Evolutionary conservation across 2,888 invertebrate species (phyloP), one percentile per base, ranked within the genome.

Genomic region (Lithophane ornitopus): DNA sequence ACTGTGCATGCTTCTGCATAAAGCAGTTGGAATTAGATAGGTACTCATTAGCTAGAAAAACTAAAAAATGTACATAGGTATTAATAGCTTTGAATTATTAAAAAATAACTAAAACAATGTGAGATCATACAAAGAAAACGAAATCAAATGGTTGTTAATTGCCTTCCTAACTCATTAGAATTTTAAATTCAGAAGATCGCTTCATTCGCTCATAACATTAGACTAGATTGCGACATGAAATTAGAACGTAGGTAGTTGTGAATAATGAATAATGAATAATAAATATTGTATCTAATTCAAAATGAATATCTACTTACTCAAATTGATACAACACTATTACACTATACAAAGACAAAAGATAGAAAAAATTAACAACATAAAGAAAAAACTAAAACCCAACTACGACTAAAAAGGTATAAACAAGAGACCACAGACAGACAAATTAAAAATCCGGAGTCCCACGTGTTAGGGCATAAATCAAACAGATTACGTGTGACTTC

Each of bases 151-250:
- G 2, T 19, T 16, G 7, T 49, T 46, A 39, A 72, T 72, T 26
- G 28, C 3, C n/a, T n/a, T n/a, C n/a, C 41, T 22, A n/a, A 39
- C 44, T 76, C 16, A 79, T 54, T 70, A 39, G 26, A 70, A 46
- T 79, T 79, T 79, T 28, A 70, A 61, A 76, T 76, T n/a, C 11
- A 41, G 26, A 49, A 46, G 28, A 44, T 41, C 39, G 28, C 22
- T 49, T 77, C 22, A 49, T 28, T 54, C 14, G 16, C 26, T n/a
- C 14, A 19, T 61, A 39, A 8, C 6, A n/a, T n/a, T n/a, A n/a
- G n/a, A n/a, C n/a, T n/a, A n/a, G n/a, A n/a, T 34, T n/a, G 14
- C n/a, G 34, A 26, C 14, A 41, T 61, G 14, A 56, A 65, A 75
- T 76, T 58, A 58, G 11, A 41, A 19, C 14, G 28, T 56, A 58